Base-by-base conservation (phyloP, 2,888 invertebrate genomes). In the Cyaniris semiargus region DNA sequence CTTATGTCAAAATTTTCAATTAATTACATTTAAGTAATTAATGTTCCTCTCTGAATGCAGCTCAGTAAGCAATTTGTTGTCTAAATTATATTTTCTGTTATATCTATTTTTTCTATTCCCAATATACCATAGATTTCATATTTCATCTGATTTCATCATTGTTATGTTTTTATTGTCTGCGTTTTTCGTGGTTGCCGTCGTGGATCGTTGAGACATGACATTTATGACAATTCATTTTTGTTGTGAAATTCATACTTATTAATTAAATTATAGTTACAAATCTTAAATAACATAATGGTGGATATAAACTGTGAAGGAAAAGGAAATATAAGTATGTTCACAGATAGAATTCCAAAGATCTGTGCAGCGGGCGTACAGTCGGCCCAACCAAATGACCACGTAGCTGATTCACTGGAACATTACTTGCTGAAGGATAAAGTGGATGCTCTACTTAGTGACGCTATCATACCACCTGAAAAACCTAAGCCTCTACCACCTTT, bases 321-420 rank as follows among this genome's bases (percentile, higher is more conserved):
- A 79, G 93, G 93, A 3, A 92, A 93, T 78, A 56, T 80, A 18
- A 91, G 90, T 0, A 89, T 85, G 86, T 92, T 89, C 76, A 87
- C 87, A 77, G 92, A 93, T 78, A 87, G 92, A 79, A 85, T 88
- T 78, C 84, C 86, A n/a, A 87, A 84, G 23, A 82, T 93, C 70
- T 92, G 91, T 80, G 89, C 93, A 2, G 93, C 92, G 1, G 93
- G 93, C 0, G 48, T 91, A 70, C 88, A 91, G 0, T 85, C 88
- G 38, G 86, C 87, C 53, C 91, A 93, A 77, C 85, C 88, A 0
- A 85, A 87, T 76, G 85, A 88, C 0, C 79, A 76, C 21, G 86
- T 89, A 1, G 78, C 80, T 3, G 89, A 88, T 78, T 83, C 84
- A 0, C 80, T 93, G 70, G 81, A 90, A 78, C 89, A 90, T 80